These are phyloP conservation scores for Plestiodon gilberti DNA, from an alignment of 2,113 vertebrate species.

Conservation along the genomic window DNA sequence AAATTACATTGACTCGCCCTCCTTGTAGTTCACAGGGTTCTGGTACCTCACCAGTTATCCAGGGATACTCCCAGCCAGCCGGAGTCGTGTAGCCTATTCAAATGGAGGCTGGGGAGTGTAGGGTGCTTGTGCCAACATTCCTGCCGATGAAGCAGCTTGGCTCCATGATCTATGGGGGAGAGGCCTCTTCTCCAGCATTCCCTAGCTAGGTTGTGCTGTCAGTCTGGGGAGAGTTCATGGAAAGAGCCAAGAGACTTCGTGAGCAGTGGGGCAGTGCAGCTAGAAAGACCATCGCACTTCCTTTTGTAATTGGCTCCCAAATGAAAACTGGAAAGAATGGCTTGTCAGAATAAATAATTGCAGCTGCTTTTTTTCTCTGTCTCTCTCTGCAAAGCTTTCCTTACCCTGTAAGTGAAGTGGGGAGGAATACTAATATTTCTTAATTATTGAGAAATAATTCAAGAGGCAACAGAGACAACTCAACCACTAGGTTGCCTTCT, in stretches of 20 bases:
- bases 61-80: conserved; percentile 59
- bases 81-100: conserved; percentile 50
- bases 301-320: conserved; percentile 58
- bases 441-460: neutral
- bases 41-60: conserved; percentile 54
- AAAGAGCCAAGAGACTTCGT: conserved; percentile 48
- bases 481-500: too few relatives aligned
- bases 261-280: conserved; percentile 43
- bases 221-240: conserved; percentile 51
- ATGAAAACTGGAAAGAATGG: conserved; percentile 46
- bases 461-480: neutral
- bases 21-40: conserved; percentile 26
- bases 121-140: conserved; percentile 72
- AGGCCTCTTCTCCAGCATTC: conserved; percentile 36
- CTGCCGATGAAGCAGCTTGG: conserved; percentile 71
- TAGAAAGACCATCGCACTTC: conserved; percentile 52
- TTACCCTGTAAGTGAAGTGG: conserved; percentile 18
- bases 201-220: conserved; percentile 33
- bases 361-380: conserved; percentile 34
- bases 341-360: conserved; percentile 39
- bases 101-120: conserved; percentile 65
- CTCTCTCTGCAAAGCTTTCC: conserved; percentile 31
- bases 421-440: neutral
- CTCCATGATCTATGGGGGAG: conserved; percentile 72
- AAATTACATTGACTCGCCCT: conserved; percentile 55